Evolutionary conservation across 2,113 vertebrate species (phyloP), one percentile per base, ranked within the genome.

Genomic region (Dissostichus mawsoni): DNA sequence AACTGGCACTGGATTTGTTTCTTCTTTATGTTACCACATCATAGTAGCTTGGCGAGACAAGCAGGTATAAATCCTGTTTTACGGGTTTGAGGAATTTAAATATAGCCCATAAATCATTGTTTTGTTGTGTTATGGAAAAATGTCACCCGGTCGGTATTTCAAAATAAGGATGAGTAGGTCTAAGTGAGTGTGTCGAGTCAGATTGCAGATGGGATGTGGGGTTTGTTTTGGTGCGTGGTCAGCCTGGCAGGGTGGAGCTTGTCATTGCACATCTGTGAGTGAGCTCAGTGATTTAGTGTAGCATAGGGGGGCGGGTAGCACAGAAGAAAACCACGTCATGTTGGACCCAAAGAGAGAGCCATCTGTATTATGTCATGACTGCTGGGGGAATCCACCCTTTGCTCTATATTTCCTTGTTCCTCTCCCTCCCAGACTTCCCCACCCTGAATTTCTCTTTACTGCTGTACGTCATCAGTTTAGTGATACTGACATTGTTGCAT

Each of bases 331-430:
- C 47, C 67, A 86, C 77, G 72, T 94, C 87, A 86, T 86, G 82
- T 67, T 36, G 13, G 58, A 82, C 56, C 87, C 53, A 69, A 45
- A 78, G 76, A 81, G 72, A 64, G 81, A 82, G 80, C 61, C 83
- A 82, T 86, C 69, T 89, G 86, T 74, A 84, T 92, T 91, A 92
- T 92, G 87, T 92, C 91, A 91, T 86, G 83, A 62, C 63, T 89
- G 76, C 51, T 16, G 20, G 55, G 62, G 69, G 51, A 91, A 91
- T 82, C 90, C 92, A 92, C 92, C 93, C 93, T 88, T 62, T 48
- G 12, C 74, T 74, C 73, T 76, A 50, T 48, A 9, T 73, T 86
- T 76, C 73, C 23, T 52, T 45, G 52, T 77, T 57, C 61, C 48
- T 36, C 45, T 51, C 41, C 5, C 52, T 55, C 25, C 55, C 47